Base-by-base conservation (phyloP, 2,797 vertebrate genomes). In the Argyrosomus regius region DNA sequence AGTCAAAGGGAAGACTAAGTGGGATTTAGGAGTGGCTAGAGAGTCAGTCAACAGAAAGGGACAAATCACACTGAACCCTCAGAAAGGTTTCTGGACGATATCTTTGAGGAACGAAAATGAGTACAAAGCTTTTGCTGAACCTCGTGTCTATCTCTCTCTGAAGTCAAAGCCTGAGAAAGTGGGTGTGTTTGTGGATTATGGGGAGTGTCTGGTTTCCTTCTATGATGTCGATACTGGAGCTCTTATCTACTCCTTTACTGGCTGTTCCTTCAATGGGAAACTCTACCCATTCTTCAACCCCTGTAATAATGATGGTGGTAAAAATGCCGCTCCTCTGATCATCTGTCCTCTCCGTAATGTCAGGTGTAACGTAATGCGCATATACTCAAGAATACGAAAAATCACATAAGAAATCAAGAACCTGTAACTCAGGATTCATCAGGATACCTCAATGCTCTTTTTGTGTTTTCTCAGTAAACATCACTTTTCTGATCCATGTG, bases 21-120 rank as follows among this genome's bases (percentile, higher is more conserved):
- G 69, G 69, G 58, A 50, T 18, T 13, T 61, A 7, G 69, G 69
- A 49, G 48, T 72, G n/a, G 69, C 17, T 46, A 24, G 57, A 52
- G 46, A 52, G 46, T 72, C 69, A 1, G 8, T 72, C 5, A 50
- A 60, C 69, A 72, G 58, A 48, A 61, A 60, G 48, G 69, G 58
- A 5, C 20, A 26, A 17, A 26, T 52, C 57, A 60, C n/a, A 0
- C 20, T 41, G 10, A 49, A 10, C 11, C 49, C 50, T 52, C 50
- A 52, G n/a, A 12, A 18, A 12, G 20, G 50, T 52, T 52, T n/a
- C 9, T 72, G 69, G 69, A 28, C 17, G 1, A 39, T 72, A 24
- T 72, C 46, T 26, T 8, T 72, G 22, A 61, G 31, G 28, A 26
- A 20, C 0, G 16, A 24, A 43, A 53, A 53, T 16, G 48, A 62